These are phyloP conservation scores for Guaruba guarouba DNA, from an alignment of 2,113 vertebrate species.

Conservation along the genomic window DNA sequence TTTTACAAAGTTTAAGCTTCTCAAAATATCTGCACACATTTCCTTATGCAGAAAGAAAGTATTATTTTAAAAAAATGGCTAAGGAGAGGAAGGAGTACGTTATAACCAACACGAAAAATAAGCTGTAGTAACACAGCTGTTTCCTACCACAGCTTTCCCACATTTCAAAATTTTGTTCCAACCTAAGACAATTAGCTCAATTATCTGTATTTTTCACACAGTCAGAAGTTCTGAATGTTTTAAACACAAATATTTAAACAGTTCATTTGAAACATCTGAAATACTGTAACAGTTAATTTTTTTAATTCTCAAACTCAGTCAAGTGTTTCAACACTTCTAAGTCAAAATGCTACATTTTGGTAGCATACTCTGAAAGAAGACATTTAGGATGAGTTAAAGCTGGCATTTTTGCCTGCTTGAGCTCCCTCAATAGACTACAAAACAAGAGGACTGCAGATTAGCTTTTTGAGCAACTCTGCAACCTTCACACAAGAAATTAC, in stretches of 20 bases:
- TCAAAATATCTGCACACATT: neutral
- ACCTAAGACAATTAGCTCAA: neutral
- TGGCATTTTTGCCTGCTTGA: neutral
- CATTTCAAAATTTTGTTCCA: neutral
- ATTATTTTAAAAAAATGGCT: neutral
- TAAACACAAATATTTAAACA: neutral
- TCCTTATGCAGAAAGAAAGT: neutral
- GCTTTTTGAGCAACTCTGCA: neutral
- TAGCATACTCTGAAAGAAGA: neutral
- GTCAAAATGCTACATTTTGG: neutral
- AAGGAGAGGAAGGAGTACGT: accelerated
- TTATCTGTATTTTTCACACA: neutral
- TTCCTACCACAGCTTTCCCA: neutral
- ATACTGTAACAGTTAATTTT: neutral
- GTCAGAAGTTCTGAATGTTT: neutral
- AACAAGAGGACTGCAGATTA: neutral
- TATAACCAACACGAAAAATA: neutral
- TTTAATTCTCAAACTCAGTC: neutral
- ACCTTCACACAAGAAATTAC: neutral
- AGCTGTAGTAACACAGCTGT: neutral
- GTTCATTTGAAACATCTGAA: neutral
- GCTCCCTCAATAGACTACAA: neutral
- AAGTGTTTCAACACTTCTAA: neutral
- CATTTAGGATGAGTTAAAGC: neutral
- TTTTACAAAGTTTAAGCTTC: neutral